phyloP scores from a whole-genome alignment of 2,888 invertebrate species.

The Caenorhabditis parvicauda region DNA sequence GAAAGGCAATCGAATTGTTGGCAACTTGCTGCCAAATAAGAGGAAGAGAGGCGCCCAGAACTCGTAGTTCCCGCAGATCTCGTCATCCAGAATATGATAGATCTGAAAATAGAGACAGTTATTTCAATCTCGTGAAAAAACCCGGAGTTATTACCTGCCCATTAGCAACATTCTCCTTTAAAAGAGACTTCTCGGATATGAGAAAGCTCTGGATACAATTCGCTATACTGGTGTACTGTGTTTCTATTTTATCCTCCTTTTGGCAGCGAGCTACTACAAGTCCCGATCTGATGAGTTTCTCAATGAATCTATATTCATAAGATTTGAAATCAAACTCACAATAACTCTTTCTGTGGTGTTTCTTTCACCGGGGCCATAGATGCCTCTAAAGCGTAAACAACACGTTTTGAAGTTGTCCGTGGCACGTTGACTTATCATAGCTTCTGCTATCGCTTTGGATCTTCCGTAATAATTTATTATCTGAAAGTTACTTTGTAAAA shows the following conservation, averaged over 20 bases:
- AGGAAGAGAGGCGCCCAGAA: conserved; percentile 21
- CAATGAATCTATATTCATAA: no score
- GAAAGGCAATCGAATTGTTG: no score
- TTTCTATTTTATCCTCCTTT: conserved; percentile 12
- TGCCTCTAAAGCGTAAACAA: conserved; percentile 18
- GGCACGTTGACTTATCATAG: conserved; percentile 9
- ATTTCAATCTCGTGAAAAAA: background rate
- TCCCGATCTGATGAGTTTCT: conserved; percentile 19
- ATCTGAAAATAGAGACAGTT: conserved; percentile 8
- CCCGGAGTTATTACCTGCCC: conserved; percentile 4
- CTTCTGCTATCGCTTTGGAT: conserved; percentile 18
- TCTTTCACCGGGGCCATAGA: conserved; percentile 25
- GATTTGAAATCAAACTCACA: conserved; percentile 2
- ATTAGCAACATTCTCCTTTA: background rate
- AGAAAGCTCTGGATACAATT: conserved; percentile 22
- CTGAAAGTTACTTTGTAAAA: conserved; percentile 4
- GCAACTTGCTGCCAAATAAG: no score
- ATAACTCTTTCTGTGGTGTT: conserved; percentile 17
- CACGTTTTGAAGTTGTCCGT: conserved; percentile 4
- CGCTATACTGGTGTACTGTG: conserved; percentile 15
- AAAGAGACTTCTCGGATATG: conserved; percentile 9
- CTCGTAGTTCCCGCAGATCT: conserved; percentile 12
- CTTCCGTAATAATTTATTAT: conserved; percentile 20
- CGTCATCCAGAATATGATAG: conserved; percentile 18
- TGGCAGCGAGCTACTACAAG: conserved; percentile 6